Evolutionary conservation across 2,888 invertebrate genomes (phyloP), one percentile per base, ranked within the genome.

Genomic region (Eledone cirrhosa): DNA sequence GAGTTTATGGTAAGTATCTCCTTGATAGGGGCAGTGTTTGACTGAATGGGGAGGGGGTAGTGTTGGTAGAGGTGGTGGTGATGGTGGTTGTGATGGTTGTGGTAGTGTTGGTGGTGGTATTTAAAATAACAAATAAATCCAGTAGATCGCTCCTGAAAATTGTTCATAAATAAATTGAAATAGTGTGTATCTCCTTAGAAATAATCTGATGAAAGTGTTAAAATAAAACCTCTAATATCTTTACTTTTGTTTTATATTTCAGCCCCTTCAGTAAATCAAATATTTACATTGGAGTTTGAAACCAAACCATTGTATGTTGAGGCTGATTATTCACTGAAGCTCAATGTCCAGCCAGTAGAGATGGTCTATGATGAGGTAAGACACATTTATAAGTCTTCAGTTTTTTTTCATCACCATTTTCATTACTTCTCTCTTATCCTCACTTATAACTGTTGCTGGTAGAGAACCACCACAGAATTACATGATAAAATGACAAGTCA

Each of bases 281-380:
- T 95, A 80, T 92, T 96, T 81, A 93, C 94, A 0, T 88, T 95
- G 48, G 95, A 95, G 88, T 92, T 95, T 83, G 95, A 95, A 88
- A 93, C 93, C 87, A 93, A 94, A 86, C 94, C 94, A 0, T 89
- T 92, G 13, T 93, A 93, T 83, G 92, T 93, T 11, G 93, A 94
- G 80, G 94, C 94, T 33, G 94, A 94, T 86, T 94, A 94, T 85
- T 94, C 94, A 19, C 89, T 95, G 2, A 93, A 93, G 79, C 92
- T 94, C 78, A 92, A 93, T 79, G 91, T 95, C 87, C 95, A 95
- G 88, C 94, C 95, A 0, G 92, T 95, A 29, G 95, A 95, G 91
- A 91, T 95, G 74, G 92, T 94, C 22, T 95, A 95, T 90, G 93
- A 95, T 87, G 94, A 95, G 93, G 95, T 95, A 90, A 89, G 48